Evolutionary conservation across 2,888 invertebrate genomes (phyloP).

Genomic region (Rhamnusium bicolor): DNA sequence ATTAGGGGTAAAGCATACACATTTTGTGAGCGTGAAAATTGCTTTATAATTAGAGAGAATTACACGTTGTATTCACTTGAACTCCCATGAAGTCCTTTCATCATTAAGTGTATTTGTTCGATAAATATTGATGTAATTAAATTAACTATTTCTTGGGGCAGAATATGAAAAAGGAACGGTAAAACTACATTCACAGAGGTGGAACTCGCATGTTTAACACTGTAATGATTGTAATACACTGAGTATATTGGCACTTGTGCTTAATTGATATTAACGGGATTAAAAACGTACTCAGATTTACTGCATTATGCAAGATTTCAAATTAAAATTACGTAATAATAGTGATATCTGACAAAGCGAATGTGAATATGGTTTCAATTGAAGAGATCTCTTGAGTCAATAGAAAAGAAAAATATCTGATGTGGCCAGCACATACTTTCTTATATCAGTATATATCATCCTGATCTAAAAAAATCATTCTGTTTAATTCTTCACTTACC

Average conservation of each 20-base stretch:
- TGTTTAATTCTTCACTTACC: too few species aligned
- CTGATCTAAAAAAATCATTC: too few species aligned
- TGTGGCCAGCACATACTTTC: too few species aligned
- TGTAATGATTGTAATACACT: neutral
- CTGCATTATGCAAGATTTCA: neutral
- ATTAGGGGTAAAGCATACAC: neutral
- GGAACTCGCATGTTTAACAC: neutral
- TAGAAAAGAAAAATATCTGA: too few species aligned
- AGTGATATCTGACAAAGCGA: too few species aligned
- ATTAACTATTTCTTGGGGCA: slow-evolving; percentile 9
- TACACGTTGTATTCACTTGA: slow-evolving; percentile 1
- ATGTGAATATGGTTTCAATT: too few species aligned
- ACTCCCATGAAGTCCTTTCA: slow-evolving; percentile 10
- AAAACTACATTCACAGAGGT: neutral
- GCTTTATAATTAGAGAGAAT: slow-evolving; percentile 15
- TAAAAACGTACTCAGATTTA: neutral
- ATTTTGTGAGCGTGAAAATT: neutral
- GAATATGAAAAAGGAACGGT: neutral
- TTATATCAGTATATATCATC: too few species aligned
- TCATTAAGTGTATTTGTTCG: slow-evolving; percentile 19
- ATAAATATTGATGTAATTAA: slow-evolving; percentile 13
- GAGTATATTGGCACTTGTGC: neutral
- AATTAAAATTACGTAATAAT: neutral
- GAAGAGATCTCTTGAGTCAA: too few species aligned
- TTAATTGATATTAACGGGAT: neutral